Conservation (phyloP, 2,888 invertebrate genomes). For the Dasypolia templi region DNA sequence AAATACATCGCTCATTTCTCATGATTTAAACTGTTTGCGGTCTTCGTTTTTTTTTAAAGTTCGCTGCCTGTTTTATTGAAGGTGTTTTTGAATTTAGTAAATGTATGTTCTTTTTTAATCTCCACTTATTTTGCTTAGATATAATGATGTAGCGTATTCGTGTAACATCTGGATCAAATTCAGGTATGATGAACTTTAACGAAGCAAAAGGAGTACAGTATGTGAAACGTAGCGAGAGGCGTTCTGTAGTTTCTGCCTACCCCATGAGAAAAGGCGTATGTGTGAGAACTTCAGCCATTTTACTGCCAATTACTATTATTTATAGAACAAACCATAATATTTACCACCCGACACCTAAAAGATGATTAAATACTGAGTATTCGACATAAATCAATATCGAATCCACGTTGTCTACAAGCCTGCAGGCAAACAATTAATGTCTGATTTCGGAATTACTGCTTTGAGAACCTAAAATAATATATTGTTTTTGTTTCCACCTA, state of each 20-base stretch:
- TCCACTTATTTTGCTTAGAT: not conserved
- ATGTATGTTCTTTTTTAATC: not conserved
- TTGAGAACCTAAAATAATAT: constrained; percentile 30
- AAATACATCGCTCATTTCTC: constrained; percentile 63
- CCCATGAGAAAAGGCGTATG: not conserved
- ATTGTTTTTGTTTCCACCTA: constrained; percentile 34
- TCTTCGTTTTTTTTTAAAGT: constrained; percentile 48
- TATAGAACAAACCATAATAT: not conserved
- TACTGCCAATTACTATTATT: not conserved
- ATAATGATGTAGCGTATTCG: accelerated
- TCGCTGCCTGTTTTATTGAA: constrained; percentile 33
- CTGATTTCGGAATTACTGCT: constrained; percentile 14
- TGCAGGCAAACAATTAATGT: not conserved
- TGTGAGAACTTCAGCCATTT: not conserved
- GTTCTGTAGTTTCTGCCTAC: no score
- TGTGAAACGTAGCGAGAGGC: not conserved
- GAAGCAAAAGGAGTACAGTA: not conserved
- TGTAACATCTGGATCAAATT: not conserved
- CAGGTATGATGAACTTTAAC: not conserved
- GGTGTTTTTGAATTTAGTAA: constrained; percentile 17
- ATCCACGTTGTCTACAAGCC: not conserved
- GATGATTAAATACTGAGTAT: not conserved
- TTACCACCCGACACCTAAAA: not conserved
- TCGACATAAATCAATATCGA: not conserved
- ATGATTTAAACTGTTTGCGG: constrained; percentile 51